Conservation (phyloP, 2,797 vertebrate species). For the Aphelocoma californica region DNA sequence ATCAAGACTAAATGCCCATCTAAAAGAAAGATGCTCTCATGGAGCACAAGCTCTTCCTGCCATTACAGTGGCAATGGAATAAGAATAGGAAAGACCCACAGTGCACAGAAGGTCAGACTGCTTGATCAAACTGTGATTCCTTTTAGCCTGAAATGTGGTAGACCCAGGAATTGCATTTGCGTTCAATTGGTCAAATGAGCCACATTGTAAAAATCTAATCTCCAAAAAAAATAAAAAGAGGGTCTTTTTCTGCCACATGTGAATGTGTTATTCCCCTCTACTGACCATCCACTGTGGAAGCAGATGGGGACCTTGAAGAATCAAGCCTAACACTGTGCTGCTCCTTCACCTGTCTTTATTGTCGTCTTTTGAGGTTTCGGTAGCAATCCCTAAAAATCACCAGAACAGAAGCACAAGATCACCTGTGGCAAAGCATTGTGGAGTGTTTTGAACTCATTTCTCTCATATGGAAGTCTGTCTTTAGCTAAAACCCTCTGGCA, state of each 20-base stretch:
- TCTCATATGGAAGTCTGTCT: neutral
- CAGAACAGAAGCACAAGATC: neutral
- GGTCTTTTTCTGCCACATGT: neutral
- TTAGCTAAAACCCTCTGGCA: neutral
- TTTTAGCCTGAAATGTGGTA: neutral
- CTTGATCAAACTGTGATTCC: constrained; percentile 23
- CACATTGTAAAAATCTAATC: neutral
- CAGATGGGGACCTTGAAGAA: neutral
- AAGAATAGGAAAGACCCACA: neutral
- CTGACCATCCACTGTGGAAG: neutral
- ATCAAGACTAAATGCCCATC: neutral
- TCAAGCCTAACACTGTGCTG: neutral
- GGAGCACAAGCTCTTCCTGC: neutral
- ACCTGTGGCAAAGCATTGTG: neutral
- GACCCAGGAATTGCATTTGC: neutral
- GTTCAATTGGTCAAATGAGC: neutral
- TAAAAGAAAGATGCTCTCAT: neutral
- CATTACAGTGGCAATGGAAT: neutral
- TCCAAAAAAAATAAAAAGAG: neutral
- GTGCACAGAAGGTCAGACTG: constrained; percentile 26
- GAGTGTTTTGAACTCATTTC: neutral
- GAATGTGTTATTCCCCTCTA: neutral
- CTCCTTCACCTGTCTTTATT: neutral
- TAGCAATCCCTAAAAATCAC: neutral
- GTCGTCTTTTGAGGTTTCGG: neutral